Evolutionary conservation across 2,113 vertebrate species (phyloP).

Genomic region (Aspidoscelis tigris): DNA sequence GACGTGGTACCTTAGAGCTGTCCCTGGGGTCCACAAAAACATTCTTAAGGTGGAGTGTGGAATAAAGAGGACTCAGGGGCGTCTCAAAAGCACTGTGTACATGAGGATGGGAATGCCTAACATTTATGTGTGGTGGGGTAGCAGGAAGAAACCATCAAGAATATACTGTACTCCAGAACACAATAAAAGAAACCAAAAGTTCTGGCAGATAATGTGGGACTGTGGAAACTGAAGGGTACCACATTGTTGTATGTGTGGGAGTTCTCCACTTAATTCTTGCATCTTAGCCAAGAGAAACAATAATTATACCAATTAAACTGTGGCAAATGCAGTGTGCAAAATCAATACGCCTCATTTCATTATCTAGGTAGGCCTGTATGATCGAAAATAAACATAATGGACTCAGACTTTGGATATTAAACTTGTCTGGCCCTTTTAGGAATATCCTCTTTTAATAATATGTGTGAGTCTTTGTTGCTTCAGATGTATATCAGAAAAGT

Average conservation of each 20-base stretch:
- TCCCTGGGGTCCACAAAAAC: no score
- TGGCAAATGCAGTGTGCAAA: background rate
- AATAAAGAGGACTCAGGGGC: no score
- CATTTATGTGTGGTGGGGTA: no score
- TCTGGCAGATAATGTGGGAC: no score
- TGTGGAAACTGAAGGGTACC: no score
- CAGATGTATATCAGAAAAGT: conserved; percentile 35
- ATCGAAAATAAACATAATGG: background rate
- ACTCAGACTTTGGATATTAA: background rate
- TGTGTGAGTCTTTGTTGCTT: conserved; percentile 11
- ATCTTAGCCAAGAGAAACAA: background rate
- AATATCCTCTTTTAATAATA: conserved; percentile 35
- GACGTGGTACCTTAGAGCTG: no score
- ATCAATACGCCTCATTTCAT: accelerated
- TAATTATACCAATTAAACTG: background rate
- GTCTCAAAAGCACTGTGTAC: no score
- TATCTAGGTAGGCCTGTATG: background rate
- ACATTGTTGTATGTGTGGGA: background rate
- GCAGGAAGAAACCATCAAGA: no score
- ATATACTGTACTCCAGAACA: no score
- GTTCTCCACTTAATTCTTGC: background rate
- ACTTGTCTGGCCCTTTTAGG: conserved; percentile 1
- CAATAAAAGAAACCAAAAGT: no score
- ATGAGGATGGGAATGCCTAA: no score
- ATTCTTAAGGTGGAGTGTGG: no score